A percentile compares a stretch with the other conserved stretches of the same genome.
These are phyloP conservation scores for Peucedramus taeniatus DNA, from an alignment of 2,113 vertebrate species.

Conservation along the genomic window DNA sequence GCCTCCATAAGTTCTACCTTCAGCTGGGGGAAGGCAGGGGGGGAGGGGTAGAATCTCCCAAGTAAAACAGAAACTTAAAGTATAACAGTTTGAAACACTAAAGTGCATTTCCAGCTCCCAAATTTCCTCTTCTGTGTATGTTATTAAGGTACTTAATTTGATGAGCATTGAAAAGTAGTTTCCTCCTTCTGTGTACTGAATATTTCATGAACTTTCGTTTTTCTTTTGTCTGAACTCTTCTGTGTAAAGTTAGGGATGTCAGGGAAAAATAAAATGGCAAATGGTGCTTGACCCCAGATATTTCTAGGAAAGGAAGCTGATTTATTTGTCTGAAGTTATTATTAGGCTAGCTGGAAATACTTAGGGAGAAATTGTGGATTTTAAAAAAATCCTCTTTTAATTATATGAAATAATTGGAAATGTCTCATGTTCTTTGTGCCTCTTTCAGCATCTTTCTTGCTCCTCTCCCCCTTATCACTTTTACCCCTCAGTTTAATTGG, in stretches of 20 bases:
- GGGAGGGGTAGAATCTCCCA: accelerated
- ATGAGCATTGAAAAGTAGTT: background rate
- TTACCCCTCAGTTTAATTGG: background rate
- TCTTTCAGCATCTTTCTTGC: background rate
- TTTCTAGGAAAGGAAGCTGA: background rate
- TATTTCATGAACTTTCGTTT: background rate
- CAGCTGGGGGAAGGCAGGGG: background rate
- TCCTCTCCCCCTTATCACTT: background rate
- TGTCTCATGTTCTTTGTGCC: background rate
- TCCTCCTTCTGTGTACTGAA: background rate
- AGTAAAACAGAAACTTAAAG: background rate
- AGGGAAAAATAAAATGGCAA: background rate
- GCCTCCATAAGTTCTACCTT: background rate
- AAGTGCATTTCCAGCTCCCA: background rate
- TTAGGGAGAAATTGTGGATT: background rate
- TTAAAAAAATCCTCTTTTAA: background rate
- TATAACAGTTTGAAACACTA: background rate
- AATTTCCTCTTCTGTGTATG: background rate
- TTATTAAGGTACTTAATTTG: background rate
- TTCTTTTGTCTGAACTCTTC: background rate
- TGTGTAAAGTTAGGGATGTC: background rate
- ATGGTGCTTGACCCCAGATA: background rate
- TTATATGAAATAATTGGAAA: background rate
- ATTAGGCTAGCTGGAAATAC: background rate
- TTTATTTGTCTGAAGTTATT: background rate